Percentiles rank a stretch among this genome's conserved stretches.
These are phyloP conservation scores for Chrosomus eos DNA, from an alignment of 2,797 vertebrate species.

Conservation along the genomic window DNA sequence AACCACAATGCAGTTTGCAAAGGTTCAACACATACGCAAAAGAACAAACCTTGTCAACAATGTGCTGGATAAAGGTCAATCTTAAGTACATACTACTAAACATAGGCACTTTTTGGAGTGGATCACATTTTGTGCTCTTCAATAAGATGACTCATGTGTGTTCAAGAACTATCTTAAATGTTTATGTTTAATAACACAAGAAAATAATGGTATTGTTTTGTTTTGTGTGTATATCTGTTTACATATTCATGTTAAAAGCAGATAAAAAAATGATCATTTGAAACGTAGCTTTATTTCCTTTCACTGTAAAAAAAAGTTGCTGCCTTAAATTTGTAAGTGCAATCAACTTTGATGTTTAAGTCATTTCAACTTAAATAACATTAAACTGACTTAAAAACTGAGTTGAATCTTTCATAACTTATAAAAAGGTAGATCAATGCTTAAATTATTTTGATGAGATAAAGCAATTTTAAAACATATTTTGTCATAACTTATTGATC, in stretches of 20 bases:
- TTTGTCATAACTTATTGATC: too few relatives aligned
- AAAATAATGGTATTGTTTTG: neutral
- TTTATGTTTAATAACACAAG: neutral
- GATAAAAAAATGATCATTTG: neutral
- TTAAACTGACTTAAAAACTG: neutral
- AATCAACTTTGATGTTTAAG: neutral
- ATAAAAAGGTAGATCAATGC: too few relatives aligned
- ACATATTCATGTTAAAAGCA: neutral
- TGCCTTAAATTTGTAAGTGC: neutral
- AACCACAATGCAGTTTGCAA: neutral
- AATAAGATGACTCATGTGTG: neutral
- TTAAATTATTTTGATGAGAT: too few relatives aligned
- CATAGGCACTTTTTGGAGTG: neutral
- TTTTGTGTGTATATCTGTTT: neutral
- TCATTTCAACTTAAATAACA: neutral
- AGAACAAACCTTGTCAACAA: constrained; percentile 1
- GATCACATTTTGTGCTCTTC: neutral
- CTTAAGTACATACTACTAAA: neutral
- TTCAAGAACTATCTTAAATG: neutral
- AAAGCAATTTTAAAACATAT: too few relatives aligned
- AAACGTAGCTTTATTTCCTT: neutral
- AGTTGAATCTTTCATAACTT: too few relatives aligned
- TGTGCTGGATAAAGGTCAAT: constrained; percentile 5
- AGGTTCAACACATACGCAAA: neutral
- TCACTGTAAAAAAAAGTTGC: neutral